Base-by-base conservation (phyloP, 2,888 invertebrate species). In the Cinara cedri region DNA sequence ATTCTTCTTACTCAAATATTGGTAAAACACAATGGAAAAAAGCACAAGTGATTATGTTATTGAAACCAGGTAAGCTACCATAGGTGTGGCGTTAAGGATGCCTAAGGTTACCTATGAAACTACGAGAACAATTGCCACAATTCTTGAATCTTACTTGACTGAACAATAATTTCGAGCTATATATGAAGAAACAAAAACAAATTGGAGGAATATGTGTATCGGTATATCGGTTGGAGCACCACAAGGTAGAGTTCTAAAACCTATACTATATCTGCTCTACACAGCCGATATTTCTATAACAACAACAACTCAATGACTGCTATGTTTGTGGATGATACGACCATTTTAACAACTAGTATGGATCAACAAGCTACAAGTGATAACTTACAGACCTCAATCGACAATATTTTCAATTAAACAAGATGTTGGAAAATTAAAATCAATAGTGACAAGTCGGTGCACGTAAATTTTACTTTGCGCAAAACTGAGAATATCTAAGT, bases 181-280 rank as follows among this genome's bases (percentile, higher is more conserved):
- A 13, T 26, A 68, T n/a, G 34, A 34, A 54, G 54, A 51, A 26
- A 10, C 68, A 1, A 68, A 19, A 2, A 68, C 68, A 54, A 34
- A 1, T 34, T 54, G n/a, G 68, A 34, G n/a, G 34, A 68, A 68
- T 13, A 54, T n/a, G n/a, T n/a, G n/a, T n/a, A n/a, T n/a, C n/a
- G n/a, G n/a, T n/a, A n/a, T 54, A 54, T 13, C 11, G 49, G 49
- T 16, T 16, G 66, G 49, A 66, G 49, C 49, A 13, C 16, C 8
- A 49, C 49, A 66, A 26, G 63, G 63, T 21, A 65, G 63, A 6
- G 44, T 21, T 3, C 13, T 65, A 13, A 19, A 19, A 44, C 19
- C 60, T 62, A 4, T 16, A 4, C 8, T 55, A 9, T 55, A 55
- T 21, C 11, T 55, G 3, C 1, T 55, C 13, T 55, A 55, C 21